Evolutionary conservation across 2,113 vertebrate genomes (phyloP).

Genomic region (Uria lomvia): DNA sequence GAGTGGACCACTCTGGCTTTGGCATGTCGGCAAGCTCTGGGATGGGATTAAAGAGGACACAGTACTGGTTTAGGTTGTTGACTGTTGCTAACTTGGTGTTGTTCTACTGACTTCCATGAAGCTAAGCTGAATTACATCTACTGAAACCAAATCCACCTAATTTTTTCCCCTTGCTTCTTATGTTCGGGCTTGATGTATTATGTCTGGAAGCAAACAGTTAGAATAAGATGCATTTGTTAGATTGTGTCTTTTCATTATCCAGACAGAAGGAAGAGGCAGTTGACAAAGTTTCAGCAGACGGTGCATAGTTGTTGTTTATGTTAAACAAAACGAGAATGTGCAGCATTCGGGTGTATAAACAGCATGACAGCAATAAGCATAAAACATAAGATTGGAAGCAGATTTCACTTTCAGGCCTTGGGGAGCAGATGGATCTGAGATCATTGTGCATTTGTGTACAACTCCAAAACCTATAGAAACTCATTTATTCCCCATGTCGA

Average conservation of each 20-base stretch:
- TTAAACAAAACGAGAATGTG: constrained; percentile 69
- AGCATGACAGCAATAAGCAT: constrained; percentile 66
- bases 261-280: constrained; percentile 67
- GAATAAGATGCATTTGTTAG: constrained; percentile 66
- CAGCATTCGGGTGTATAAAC: constrained; percentile 63
- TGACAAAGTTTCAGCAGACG: constrained; percentile 68
- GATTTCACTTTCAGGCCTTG: constrained; percentile 62
- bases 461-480: constrained; percentile 48
- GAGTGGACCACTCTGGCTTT: not conserved
- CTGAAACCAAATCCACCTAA: constrained; percentile 10
- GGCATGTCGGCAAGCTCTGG: not conserved
- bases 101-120: not conserved
- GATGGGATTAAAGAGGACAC: not conserved
- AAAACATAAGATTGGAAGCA: constrained; percentile 65
- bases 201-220: constrained; percentile 58
- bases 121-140: not conserved
- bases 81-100: not conserved
- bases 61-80: not conserved
- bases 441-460: constrained; percentile 60
- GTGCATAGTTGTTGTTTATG: constrained; percentile 69
- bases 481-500: constrained; percentile 20
- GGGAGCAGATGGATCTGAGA: constrained; percentile 64
- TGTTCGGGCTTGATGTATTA: constrained; percentile 31
- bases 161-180: constrained; percentile 28
- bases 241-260: constrained; percentile 62